A percentile compares a stretch with the other conserved stretches of the same genome.
Conservation (phyloP, 2,113 vertebrate genomes). For the Psettodes erumei region DNA sequence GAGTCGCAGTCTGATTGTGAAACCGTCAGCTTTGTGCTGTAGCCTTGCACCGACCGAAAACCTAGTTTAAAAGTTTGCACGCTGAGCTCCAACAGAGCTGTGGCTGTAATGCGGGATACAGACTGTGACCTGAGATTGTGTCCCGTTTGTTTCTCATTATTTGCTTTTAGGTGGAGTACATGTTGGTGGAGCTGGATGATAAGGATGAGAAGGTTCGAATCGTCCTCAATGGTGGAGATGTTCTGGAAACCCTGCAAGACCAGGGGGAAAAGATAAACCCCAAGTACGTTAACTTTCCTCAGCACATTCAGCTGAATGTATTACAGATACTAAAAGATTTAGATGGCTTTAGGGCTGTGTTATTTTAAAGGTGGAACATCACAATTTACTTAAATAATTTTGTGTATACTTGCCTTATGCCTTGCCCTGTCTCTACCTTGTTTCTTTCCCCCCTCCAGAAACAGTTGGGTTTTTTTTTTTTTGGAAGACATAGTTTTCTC, state of each 20-base stretch:
- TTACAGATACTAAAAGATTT: neutral
- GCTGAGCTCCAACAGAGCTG: neutral
- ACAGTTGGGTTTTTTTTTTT: too few species aligned
- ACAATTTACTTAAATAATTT: neutral
- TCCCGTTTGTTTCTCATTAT: neutral
- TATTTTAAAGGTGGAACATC: neutral
- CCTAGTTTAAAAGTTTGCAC: neutral
- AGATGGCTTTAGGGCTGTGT: neutral
- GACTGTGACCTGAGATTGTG: neutral
- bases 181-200: conserved; percentile 93
- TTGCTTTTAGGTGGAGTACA: conserved; percentile 93
- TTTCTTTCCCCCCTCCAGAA: neutral
- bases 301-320: neutral
- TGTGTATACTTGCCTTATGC: neutral
- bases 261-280: conserved; percentile 94
- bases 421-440: too few species aligned
- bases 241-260: conserved; percentile 92
- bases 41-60: neutral
- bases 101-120: neutral
- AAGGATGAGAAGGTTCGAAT: conserved; percentile 90
- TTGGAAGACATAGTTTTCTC: neutral
- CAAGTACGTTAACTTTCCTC: conserved; percentile 87
- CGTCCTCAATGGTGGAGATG: conserved; percentile 85
- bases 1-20: conserved; percentile 35
- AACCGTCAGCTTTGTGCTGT: conserved; percentile 24